phyloP scores from a whole-genome alignment of 2,888 invertebrate species.

The Drosophila borealis region DNA sequence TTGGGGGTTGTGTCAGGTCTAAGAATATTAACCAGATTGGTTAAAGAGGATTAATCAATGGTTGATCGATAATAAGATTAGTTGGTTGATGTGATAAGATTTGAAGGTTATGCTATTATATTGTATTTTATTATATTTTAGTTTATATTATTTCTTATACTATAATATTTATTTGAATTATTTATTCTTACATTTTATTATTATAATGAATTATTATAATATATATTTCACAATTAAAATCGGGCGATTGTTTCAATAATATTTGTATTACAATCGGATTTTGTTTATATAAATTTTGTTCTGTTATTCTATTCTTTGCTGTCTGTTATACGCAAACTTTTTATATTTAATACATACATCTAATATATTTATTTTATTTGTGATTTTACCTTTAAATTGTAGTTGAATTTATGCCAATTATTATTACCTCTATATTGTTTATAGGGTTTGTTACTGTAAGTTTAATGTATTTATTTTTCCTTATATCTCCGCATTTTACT shows the following conservation, averaged over 20 bases:
- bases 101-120: background rate
- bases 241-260: too few species aligned
- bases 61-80: background rate
- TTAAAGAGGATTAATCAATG: background rate
- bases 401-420: background rate
- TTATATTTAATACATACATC: too few species aligned
- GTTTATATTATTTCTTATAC: background rate
- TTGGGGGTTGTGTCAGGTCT: constrained; percentile 1
- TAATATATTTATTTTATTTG: background rate
- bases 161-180: background rate
- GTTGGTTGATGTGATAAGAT: too few species aligned
- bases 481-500: background rate
- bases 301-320: too few species aligned
- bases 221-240: background rate
- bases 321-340: too few species aligned
- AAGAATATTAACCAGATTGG: background rate
- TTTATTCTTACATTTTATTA: too few species aligned
- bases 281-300: too few species aligned
- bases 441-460: background rate
- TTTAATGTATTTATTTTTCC: background rate
- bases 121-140: background rate
- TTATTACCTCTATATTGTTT: background rate
- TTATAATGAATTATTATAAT: background rate
- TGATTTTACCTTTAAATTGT: background rate
- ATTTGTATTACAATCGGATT: too few species aligned